Evolutionary conservation across 2,113 vertebrate species (phyloP), one percentile per base, ranked within the genome.

Genomic region (Dolichotis patagonum): DNA sequence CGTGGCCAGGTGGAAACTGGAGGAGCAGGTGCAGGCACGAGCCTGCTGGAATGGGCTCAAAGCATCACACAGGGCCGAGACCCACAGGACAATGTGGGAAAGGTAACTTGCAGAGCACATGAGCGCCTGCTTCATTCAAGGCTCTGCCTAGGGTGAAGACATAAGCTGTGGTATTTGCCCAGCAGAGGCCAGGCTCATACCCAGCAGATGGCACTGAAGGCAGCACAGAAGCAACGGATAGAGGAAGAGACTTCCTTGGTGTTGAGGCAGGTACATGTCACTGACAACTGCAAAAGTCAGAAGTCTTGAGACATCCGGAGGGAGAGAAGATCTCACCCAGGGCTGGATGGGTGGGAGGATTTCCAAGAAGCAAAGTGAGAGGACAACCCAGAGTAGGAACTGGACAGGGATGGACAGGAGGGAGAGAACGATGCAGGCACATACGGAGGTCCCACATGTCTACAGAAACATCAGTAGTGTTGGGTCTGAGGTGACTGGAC

Each of bases 341-440:
- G 54, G 58, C 11, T 69, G 63, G n/a, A 85, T 46, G 6, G 56
- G 81, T 7, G 3, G 9, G 7, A 90, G 63, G 26, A 80, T 89
- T 88, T 80, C 58, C 14, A 62, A 58, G 16, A 69, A 52, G 75
- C 56, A 93, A 28, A 90, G 26, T 85, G 8, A 93, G 58, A 16
- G 0, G 13, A 22, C 14, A 41, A 63, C 4, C 12, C 32, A 88
- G 17, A 11, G n/a, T 12, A 10, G 20, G 58, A 22, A 17, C 0
- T 10, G 9, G 41, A 17, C 2, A 1, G 32, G 24, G 4, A n/a
- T 19, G 11, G 46, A 12, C n/a, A 28, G 22, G 8, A 78, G 11
- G 28, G 19, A 3, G 7, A 56, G 8, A 10, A 49, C 11, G 30
- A 8, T 24, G 28, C 83, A 22, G 10, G 11, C 7, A 73, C 17